Evolutionary conservation across 2,888 invertebrate genomes (phyloP).

Genomic region (Desoria tigrina): DNA sequence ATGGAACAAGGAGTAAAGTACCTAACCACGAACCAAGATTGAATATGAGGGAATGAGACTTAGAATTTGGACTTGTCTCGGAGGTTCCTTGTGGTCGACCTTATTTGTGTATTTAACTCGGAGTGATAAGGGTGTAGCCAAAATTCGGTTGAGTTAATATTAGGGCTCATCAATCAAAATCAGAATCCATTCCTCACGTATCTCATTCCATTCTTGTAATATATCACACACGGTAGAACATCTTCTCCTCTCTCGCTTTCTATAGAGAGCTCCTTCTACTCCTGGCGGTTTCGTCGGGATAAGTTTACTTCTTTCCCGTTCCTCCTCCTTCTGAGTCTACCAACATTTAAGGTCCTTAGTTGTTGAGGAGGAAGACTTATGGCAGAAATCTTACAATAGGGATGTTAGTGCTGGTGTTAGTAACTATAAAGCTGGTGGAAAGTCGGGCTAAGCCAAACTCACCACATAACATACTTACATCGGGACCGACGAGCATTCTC

Average conservation of each 20-base stretch:
- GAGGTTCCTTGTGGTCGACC: constrained; percentile 37
- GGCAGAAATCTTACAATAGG: too few relatives aligned
- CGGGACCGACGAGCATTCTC: too few relatives aligned
- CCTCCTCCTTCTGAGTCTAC: neutral
- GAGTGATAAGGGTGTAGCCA: constrained; percentile 35
- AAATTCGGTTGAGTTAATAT: constrained; percentile 47
- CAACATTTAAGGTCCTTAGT: too few relatives aligned
- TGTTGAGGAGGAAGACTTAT: too few relatives aligned
- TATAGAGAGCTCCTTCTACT: neutral
- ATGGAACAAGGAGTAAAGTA: neutral
- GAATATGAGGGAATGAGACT: neutral
- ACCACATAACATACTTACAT: too few relatives aligned
- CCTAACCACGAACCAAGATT: constrained; percentile 8
- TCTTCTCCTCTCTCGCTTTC: constrained; percentile 1
- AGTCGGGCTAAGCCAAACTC: too few relatives aligned
- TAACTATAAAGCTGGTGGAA: too few relatives aligned
- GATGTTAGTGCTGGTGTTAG: too few relatives aligned
- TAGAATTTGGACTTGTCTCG: constrained; percentile 13
- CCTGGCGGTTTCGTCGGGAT: neutral
- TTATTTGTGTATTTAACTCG: constrained; percentile 42
- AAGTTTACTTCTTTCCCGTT: constrained; percentile 5
- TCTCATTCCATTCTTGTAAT: constrained; percentile 32
- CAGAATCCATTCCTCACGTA: constrained; percentile 49
- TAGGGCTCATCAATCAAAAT: constrained; percentile 53
- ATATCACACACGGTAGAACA: neutral